These are phyloP conservation scores for Maconellicoccus hirsutus DNA, from an alignment of 1,140 invertebrate genomes.

Conservation along the genomic window DNA sequence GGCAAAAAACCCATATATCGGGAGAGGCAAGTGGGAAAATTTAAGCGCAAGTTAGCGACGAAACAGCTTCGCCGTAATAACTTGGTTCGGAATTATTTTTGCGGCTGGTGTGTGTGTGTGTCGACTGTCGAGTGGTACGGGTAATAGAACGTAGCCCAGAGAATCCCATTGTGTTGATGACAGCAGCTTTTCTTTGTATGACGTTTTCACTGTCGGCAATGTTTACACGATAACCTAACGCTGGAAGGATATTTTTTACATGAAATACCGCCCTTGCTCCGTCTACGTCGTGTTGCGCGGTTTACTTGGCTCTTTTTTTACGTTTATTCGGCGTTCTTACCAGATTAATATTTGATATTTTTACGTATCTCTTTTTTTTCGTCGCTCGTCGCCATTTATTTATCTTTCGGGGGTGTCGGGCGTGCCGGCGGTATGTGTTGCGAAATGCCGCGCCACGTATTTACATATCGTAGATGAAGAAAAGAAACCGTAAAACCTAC, in stretches of 20 bases:
- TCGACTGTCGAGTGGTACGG: not conserved
- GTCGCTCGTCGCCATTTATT: not conserved
- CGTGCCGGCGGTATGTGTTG: no score
- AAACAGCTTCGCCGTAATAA: not conserved
- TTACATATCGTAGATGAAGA: no score
- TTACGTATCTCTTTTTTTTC: not conserved
- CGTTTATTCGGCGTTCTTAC: not conserved
- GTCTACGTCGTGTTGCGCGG: not conserved
- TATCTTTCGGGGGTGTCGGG: not conserved
- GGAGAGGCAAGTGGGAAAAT: not conserved
- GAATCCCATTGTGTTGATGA: conserved; percentile 18
- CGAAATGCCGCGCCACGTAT: no score
- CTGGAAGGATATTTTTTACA: not conserved
- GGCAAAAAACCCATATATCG: no score
- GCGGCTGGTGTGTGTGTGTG: not conserved
- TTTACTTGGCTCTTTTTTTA: not conserved
- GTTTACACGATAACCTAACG: conserved; percentile 16
- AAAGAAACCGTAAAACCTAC: no score
- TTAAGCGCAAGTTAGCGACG: not conserved
- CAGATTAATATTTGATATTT: conserved; percentile 6
- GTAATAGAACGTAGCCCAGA: not conserved
- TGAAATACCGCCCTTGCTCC: no score
- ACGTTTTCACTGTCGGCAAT: conserved; percentile 17
- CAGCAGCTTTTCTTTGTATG: conserved; percentile 20
- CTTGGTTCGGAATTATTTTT: not conserved